phyloP scores from a whole-genome alignment of 1,140 invertebrate species.

The Zaprionus gabonicus region DNA sequence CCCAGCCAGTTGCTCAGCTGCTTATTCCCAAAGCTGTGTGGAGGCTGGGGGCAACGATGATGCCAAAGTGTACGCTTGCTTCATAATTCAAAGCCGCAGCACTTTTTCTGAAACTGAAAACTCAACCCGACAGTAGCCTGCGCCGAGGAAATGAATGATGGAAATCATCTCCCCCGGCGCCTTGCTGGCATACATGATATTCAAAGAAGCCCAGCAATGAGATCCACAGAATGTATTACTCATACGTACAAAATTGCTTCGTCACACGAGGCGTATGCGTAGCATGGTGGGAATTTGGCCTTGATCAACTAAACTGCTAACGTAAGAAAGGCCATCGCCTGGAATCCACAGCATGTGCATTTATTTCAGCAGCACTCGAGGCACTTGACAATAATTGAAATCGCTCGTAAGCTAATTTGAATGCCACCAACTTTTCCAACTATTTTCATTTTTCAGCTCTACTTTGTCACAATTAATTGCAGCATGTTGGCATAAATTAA shows the following conservation, averaged over 20 bases:
- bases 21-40: slow-evolving; percentile 68
- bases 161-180: slow-evolving; percentile 71
- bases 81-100: slow-evolving; percentile 72
- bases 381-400: slow-evolving; percentile 76
- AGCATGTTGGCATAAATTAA: slow-evolving; percentile 66
- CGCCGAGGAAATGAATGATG: slow-evolving; percentile 71
- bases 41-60: slow-evolving; percentile 32
- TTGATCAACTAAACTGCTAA: slow-evolving; percentile 57
- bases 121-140: slow-evolving; percentile 42
- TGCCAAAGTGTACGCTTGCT: slow-evolving; percentile 31
- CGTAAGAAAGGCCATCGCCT: slow-evolving; percentile 8
- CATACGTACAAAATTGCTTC: slow-evolving; percentile 25
- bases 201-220: slow-evolving; percentile 50
- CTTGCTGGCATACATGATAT: slow-evolving; percentile 61
- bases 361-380: slow-evolving; percentile 56
- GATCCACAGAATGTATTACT: slow-evolving; percentile 57
- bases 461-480: slow-evolving; percentile 55
- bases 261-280: slow-evolving; percentile 62
- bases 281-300: slow-evolving; percentile 55
- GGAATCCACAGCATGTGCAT: slow-evolving; percentile 9
- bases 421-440: slow-evolving; percentile 44
- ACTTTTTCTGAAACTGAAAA: slow-evolving; percentile 57
- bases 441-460: slow-evolving; percentile 44
- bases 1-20: slow-evolving; percentile 47
- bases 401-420: slow-evolving; percentile 70